Percentiles rank a stretch among this genome's conserved stretches.
These are phyloP conservation scores for Phthorimaea operculella DNA, from an alignment of 1,140 invertebrate genomes.

Conservation along the genomic window DNA sequence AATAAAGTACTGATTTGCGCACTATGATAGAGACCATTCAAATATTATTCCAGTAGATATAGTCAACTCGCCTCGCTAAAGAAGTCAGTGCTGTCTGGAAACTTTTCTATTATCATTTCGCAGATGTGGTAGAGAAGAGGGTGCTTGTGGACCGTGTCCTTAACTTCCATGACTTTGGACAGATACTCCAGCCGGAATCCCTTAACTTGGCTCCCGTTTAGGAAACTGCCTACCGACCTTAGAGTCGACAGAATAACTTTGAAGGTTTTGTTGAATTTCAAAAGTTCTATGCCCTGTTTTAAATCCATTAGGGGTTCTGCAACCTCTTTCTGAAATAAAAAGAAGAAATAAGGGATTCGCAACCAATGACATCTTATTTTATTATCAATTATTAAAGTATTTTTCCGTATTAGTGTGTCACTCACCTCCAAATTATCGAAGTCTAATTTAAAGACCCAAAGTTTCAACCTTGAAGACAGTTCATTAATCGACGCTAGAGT, in stretches of 20 bases:
- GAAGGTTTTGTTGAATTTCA: conserved; percentile 94
- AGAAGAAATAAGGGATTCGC: neutral
- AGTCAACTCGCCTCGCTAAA: conserved; percentile 85
- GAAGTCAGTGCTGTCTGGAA: conserved; percentile 93
- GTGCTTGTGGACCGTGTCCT: conserved; percentile 99
- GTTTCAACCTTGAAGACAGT: conserved; percentile 91
- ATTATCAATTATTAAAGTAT: neutral
- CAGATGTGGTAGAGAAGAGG: conserved; percentile 97
- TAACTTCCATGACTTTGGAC: conserved; percentile 98
- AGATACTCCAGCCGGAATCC: conserved; percentile 99
- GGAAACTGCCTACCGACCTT: conserved; percentile 95
- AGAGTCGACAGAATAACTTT: conserved; percentile 93
- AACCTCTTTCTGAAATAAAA: conserved; percentile 83
- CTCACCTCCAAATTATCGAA: conserved; percentile 94
- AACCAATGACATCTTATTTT: neutral
- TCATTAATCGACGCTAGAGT: conserved; percentile 96
- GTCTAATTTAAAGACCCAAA: conserved; percentile 99
- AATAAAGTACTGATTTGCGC: neutral
- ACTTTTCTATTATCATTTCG: conserved; percentile 97
- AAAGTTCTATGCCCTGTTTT: conserved; percentile 93
- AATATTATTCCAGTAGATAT: neutral
- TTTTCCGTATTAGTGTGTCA: neutral
- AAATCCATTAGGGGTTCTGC: conserved; percentile 98
- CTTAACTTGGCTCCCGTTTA: conserved; percentile 95
- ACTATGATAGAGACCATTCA: neutral